Evolutionary conservation across 1,140 invertebrate genomes (phyloP).

Genomic region (Lepidurus arcticus): DNA sequence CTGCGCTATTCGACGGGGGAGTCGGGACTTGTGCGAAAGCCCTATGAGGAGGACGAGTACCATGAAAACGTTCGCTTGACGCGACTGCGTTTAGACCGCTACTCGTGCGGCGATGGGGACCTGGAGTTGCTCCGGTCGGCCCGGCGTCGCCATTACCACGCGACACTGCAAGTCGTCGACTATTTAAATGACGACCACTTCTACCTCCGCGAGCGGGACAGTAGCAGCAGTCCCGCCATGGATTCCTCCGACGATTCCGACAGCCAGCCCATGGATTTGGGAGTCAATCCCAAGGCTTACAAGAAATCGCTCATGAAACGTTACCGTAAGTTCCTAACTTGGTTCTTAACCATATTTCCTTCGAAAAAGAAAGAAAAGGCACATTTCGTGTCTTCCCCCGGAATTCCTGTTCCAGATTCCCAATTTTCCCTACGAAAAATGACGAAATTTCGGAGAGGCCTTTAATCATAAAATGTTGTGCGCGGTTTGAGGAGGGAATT

Average conservation of each 20-base stretch:
- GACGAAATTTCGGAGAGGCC: too few species aligned
- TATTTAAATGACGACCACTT: conserved; percentile 43
- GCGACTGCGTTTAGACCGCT: background rate
- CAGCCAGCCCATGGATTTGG: conserved; percentile 43
- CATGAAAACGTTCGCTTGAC: background rate
- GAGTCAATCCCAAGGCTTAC: conserved; percentile 64
- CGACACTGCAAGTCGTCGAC: conserved; percentile 38
- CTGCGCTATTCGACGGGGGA: conserved; percentile 22
- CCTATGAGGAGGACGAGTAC: conserved; percentile 24
- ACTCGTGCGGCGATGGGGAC: conserved; percentile 26
- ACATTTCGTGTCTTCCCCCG: too few species aligned
- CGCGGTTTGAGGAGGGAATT: conserved; percentile 38
- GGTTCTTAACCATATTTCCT: background rate
- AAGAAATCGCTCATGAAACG: conserved; percentile 82
- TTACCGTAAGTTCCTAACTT: conserved; percentile 68
- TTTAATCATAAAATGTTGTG: too few species aligned
- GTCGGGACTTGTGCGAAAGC: conserved; percentile 4
- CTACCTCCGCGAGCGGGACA: conserved; percentile 44
- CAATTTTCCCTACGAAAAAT: too few species aligned
- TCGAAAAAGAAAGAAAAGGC: background rate
- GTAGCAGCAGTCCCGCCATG: conserved; percentile 51
- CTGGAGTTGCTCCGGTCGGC: conserved; percentile 26
- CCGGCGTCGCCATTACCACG: conserved; percentile 36
- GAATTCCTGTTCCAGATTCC: too few species aligned
- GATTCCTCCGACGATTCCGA: conserved; percentile 70